Evolutionary conservation across 2,113 vertebrate genomes (phyloP).

Genomic region (Macroglossus sobrinus): DNA sequence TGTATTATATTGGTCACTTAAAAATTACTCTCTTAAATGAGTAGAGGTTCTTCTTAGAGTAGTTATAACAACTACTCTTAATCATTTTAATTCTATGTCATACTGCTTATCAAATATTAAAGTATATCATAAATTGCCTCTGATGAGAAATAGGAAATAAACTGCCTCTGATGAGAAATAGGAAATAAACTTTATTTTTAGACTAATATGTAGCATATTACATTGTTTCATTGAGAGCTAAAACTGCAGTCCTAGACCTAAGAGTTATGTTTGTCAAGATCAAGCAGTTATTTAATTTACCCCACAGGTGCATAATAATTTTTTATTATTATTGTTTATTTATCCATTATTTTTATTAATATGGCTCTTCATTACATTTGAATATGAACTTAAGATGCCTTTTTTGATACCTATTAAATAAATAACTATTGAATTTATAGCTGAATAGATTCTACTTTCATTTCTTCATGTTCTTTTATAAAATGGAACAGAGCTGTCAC

Average conservation of each 20-base stretch:
- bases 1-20: not conserved
- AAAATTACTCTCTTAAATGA: not conserved
- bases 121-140: not conserved
- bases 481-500: slow-evolving; percentile 40
- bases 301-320: not conserved
- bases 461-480: slow-evolving; percentile 42
- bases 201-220: not conserved
- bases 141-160: slow-evolving; percentile 6
- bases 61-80: not conserved
- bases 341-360: slow-evolving; percentile 10
- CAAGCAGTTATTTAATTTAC: not conserved
- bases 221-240: not conserved
- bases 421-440: slow-evolving; percentile 11
- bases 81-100: not conserved
- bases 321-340: slow-evolving; percentile 25
- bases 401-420: not conserved
- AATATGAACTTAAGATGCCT: not conserved
- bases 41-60: not conserved
- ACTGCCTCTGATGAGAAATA: slow-evolving; percentile 12
- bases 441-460: not conserved
- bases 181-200: not conserved
- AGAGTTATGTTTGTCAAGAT: not conserved
- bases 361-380: not conserved
- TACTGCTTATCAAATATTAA: slow-evolving; percentile 19
- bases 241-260: not conserved